Conservation (phyloP, 1,140 invertebrate species). For the Drosophila kikkawai region DNA sequence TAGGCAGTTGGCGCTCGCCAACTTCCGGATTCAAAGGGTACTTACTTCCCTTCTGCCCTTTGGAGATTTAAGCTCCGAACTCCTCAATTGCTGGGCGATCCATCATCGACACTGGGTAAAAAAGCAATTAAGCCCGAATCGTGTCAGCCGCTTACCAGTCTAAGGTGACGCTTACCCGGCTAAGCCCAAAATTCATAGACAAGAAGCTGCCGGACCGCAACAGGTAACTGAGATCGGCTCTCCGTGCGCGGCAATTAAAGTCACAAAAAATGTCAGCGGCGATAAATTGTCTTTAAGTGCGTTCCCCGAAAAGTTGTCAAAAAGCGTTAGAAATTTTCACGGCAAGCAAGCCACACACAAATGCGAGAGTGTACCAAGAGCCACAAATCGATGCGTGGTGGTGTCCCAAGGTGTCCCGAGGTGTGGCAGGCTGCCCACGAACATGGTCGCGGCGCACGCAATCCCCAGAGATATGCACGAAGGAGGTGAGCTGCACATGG, state of each 20-base stretch:
- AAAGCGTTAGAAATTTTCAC: conserved; percentile 80
- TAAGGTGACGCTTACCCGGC: conserved; percentile 56
- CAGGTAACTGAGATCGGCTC: conserved; percentile 46
- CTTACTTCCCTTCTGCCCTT: not conserved
- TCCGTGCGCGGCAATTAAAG: conserved; percentile 70
- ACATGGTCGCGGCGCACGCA: conserved; percentile 60
- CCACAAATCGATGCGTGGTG: conserved; percentile 64
- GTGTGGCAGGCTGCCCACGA: conserved; percentile 62
- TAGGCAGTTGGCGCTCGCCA: not conserved
- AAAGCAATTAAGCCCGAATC: conserved; percentile 69
- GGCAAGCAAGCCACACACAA: conserved; percentile 46
- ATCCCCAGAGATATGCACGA: conserved; percentile 38
- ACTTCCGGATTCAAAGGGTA: conserved; percentile 13
- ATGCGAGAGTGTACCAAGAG: not conserved
- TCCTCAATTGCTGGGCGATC: conserved; percentile 36
- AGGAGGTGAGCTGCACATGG: conserved; percentile 3
- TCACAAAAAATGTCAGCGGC: conserved; percentile 77
- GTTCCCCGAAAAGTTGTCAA: conserved; percentile 80
- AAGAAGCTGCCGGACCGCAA: conserved; percentile 64
- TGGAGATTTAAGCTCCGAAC: not conserved
- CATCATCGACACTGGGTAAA: conserved; percentile 52
- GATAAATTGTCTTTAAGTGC: conserved; percentile 81
- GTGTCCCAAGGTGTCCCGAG: conserved; percentile 36
- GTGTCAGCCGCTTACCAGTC: conserved; percentile 64
- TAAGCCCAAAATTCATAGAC: conserved; percentile 32